A percentile compares a stretch with the other conserved stretches of the same genome.
These are phyloP conservation scores for Neodiprion virginianus DNA, from an alignment of 1,140 invertebrate species.

Conservation along the genomic window DNA sequence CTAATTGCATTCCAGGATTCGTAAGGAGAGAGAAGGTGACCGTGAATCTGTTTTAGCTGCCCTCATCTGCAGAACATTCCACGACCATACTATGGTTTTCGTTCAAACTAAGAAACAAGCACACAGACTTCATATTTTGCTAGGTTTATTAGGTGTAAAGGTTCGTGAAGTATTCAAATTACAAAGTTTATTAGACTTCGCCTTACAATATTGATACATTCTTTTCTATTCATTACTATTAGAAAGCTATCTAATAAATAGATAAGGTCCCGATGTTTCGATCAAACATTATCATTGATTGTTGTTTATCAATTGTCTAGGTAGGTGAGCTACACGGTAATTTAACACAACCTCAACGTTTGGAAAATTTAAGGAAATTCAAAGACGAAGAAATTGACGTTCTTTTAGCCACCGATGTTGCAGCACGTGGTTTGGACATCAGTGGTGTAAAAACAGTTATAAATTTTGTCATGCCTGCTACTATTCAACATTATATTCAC, in stretches of 20 bases:
- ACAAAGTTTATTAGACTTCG: background rate
- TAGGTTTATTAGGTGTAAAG: slow-evolving; percentile 86
- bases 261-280: background rate
- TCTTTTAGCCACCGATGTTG: slow-evolving; percentile 94
- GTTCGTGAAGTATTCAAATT: slow-evolving; percentile 47
- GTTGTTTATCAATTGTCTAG: slow-evolving; percentile 50
- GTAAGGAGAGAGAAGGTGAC: slow-evolving; percentile 83
- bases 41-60: slow-evolving; percentile 91
- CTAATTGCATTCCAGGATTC: slow-evolving; percentile 62
- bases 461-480: slow-evolving; percentile 94
- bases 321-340: slow-evolving; percentile 96
- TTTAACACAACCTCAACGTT: slow-evolving; percentile 88
- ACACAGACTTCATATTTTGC: slow-evolving; percentile 87
- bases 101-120: slow-evolving; percentile 95
- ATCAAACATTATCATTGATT: slow-evolving; percentile 15
- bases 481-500: slow-evolving; percentile 96
- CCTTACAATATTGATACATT: background rate
- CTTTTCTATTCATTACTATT: slow-evolving; percentile 12
- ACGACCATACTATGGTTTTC: slow-evolving; percentile 92
- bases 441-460: slow-evolving; percentile 95
- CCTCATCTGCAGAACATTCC: slow-evolving; percentile 92
- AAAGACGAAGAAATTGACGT: slow-evolving; percentile 90
- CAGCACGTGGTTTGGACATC: slow-evolving; percentile 96
- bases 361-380: slow-evolving; percentile 89
- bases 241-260: slow-evolving; percentile 11